Percentiles rank a stretch among this genome's conserved stretches.
phyloP scores from a whole-genome alignment of 2,113 vertebrate genomes.

The Eulemur rufifrons region DNA sequence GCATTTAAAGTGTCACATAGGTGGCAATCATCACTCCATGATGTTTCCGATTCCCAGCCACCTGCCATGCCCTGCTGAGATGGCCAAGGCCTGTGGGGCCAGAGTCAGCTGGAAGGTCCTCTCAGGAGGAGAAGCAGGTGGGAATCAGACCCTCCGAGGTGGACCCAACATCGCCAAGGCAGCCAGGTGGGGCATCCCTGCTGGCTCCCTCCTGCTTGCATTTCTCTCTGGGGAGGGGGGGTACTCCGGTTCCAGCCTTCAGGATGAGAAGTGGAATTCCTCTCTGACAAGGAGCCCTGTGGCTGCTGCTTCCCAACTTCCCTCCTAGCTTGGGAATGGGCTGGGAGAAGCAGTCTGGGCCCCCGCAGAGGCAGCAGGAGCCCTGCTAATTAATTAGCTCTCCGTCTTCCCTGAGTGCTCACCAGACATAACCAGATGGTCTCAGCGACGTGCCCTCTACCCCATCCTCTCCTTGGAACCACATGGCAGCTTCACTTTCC shows the following conservation, averaged over 20 bases:
- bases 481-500: background rate
- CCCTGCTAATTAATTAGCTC: conserved; percentile 30
- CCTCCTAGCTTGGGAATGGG: background rate
- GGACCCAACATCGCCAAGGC: background rate
- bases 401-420: conserved; percentile 25
- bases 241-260: background rate
- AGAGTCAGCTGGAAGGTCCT: background rate
- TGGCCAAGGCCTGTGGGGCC: background rate
- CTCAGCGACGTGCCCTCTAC: conserved; percentile 26
- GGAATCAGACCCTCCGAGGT: background rate
- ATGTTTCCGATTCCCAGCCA: background rate
- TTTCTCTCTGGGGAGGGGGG: background rate
- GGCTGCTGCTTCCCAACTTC: background rate
- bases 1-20: background rate
- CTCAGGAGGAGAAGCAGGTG: background rate
- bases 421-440: conserved; percentile 68
- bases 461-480: conserved; percentile 11
- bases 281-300: background rate
- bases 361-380: background rate
- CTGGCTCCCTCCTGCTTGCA: background rate
- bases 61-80: background rate
- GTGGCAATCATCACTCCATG: background rate
- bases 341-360: background rate
- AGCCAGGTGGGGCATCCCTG: background rate
- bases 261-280: background rate